Evolutionary conservation across 2,113 vertebrate genomes (phyloP).

Genomic region (Eulemur macaco): DNA sequence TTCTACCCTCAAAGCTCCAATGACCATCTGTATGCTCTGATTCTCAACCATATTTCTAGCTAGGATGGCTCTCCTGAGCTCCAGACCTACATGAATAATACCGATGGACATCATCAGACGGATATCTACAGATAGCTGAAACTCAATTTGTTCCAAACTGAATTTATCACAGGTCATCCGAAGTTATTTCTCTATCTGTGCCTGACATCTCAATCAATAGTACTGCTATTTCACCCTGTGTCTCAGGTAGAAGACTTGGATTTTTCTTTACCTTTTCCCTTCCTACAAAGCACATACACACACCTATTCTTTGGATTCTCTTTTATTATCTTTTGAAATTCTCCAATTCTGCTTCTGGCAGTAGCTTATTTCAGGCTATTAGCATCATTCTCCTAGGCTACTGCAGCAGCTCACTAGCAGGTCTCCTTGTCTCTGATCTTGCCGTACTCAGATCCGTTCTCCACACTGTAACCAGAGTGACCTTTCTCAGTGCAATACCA

Average conservation of each 20-base stretch:
- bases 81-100: neutral
- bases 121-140: neutral
- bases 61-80: neutral
- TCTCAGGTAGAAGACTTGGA: neutral
- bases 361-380: conserved; percentile 12
- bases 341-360: neutral
- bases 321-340: conserved; percentile 14
- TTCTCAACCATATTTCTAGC: neutral
- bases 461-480: neutral
- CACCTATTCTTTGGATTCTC: neutral
- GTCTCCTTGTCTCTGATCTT: neutral
- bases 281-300: neutral
- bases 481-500: neutral
- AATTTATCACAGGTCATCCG: neutral
- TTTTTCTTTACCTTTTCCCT: neutral
- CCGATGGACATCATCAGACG: neutral
- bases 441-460: neutral
- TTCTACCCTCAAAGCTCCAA: neutral
- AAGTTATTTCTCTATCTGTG: neutral
- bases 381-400: neutral
- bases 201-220: neutral
- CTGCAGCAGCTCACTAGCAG: neutral
- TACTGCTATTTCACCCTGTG: neutral
- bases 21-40: neutral
- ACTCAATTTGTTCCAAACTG: neutral